These are phyloP conservation scores for Brenthis daphne DNA, from an alignment of 2,888 invertebrate species.

Conservation along the genomic window DNA sequence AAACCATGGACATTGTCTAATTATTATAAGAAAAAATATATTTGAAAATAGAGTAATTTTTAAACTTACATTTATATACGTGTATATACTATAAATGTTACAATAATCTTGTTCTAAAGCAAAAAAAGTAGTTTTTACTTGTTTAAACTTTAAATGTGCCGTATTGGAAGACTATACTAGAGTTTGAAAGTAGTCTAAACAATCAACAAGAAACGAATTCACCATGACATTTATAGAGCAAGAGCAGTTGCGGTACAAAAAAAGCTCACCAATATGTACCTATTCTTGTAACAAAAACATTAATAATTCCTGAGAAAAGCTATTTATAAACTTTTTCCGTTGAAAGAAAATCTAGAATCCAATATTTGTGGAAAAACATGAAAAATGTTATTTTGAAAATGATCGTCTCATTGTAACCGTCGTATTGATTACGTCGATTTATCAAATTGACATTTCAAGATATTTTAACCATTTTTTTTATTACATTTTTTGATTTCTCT, in stretches of 20 bases:
- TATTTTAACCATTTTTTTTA: slow-evolving; percentile 13
- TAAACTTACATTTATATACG: too few relatives aligned
- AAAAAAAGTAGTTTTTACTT: neutral
- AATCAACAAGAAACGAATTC: neutral
- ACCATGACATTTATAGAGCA: neutral
- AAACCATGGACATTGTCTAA: too few relatives aligned
- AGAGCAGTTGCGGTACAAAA: too few relatives aligned
- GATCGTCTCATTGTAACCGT: slow-evolving; percentile 16
- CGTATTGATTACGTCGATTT: slow-evolving; percentile 22
- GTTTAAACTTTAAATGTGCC: neutral
- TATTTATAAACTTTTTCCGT: slow-evolving; percentile 4
- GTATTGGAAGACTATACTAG: too few relatives aligned
- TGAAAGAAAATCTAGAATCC: slow-evolving; percentile 11
- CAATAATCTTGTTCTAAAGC: too few relatives aligned
- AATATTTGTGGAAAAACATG: slow-evolving; percentile 13
- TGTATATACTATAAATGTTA: too few relatives aligned
- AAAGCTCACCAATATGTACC: too few relatives aligned
- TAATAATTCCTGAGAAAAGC: neutral
- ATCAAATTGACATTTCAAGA: slow-evolving; percentile 21
- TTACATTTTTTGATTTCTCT: slow-evolving; percentile 2
- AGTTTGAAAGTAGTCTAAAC: too few relatives aligned
- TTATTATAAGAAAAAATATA: too few relatives aligned
- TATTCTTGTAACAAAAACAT: too few relatives aligned
- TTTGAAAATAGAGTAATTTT: too few relatives aligned
- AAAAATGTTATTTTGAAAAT: slow-evolving; percentile 21